These are phyloP conservation scores for Ameiurus melas DNA, from an alignment of 2,113 vertebrate genomes.

Conservation along the genomic window DNA sequence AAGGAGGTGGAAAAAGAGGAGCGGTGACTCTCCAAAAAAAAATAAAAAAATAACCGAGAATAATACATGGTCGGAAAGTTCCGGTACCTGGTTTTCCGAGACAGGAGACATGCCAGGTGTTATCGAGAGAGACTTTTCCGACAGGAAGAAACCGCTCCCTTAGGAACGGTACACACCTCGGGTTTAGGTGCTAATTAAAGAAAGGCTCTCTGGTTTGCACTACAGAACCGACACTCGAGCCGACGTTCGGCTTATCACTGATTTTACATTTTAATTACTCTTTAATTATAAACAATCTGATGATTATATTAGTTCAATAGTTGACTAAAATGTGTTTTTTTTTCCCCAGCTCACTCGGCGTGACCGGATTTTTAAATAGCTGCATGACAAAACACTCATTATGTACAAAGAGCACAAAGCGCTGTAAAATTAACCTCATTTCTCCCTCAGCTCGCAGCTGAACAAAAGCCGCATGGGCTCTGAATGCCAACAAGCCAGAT, in stretches of 20 bases:
- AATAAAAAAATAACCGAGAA: not conserved
- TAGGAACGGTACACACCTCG: conserved; percentile 62
- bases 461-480: conserved; percentile 47
- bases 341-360: not conserved
- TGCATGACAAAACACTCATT: conserved; percentile 49
- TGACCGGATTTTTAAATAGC: conserved; percentile 47
- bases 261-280: conserved; percentile 38
- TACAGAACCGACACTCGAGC: not conserved
- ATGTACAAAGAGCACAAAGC: conserved; percentile 48
- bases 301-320: conserved; percentile 44
- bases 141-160: conserved; percentile 54
- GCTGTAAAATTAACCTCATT: conserved; percentile 52
- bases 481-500: conserved; percentile 55
- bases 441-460: conserved; percentile 30
- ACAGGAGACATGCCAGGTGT: conserved; percentile 68
- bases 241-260: conserved; percentile 23
- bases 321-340: conserved; percentile 23
- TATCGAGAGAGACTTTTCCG: conserved; percentile 50
- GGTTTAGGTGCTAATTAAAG: conserved; percentile 74
- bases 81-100: conserved; percentile 37
- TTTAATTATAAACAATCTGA: conserved; percentile 49
- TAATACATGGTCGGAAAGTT: conserved; percentile 7
- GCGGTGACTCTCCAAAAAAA: not conserved
- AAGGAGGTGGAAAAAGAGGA: not conserved
- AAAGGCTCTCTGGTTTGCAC: not conserved